These are phyloP conservation scores for Zoanthus sociatus DNA, from an alignment of 92 coral and sea anemone genomes.

Conservation along the genomic window DNA sequence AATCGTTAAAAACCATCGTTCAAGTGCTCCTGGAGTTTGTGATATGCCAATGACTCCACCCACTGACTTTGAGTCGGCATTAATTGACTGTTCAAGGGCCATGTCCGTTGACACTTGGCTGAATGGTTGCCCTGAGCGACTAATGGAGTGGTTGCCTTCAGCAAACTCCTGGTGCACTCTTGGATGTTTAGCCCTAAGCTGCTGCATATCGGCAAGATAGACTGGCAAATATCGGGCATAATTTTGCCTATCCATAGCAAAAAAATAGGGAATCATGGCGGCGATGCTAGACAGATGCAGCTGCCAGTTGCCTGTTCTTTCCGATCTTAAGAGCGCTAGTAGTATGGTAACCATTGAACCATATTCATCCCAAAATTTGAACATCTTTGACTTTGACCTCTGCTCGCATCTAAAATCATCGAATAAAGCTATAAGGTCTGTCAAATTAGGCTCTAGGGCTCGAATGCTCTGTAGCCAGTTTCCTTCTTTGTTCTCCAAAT, in stretches of 20 bases:
- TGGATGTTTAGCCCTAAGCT: constrained; percentile 33
- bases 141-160: constrained; percentile 41
- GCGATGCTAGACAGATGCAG: constrained; percentile 4
- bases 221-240: constrained; percentile 32
- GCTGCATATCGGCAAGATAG: constrained; percentile 61
- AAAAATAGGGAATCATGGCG: constrained; percentile 32
- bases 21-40: constrained; percentile 32
- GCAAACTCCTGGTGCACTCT: constrained; percentile 50
- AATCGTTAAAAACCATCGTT: not conserved
- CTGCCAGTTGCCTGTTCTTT: constrained; percentile 2
- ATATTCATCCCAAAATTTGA: constrained; percentile 2
- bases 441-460: not conserved
- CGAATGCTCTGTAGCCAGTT: not conserved
- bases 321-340: not conserved
- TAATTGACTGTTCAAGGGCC: not conserved
- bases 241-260: no score
- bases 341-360: not conserved
- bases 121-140: constrained; percentile 44
- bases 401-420: not conserved
- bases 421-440: not conserved
- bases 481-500: constrained; percentile 41
- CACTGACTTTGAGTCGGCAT: not conserved
- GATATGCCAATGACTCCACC: constrained; percentile 53
- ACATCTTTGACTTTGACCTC: not conserved
- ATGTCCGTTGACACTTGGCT: not conserved